Evolutionary conservation across 2,888 invertebrate species (phyloP), one percentile per base, ranked within the genome.

Genomic region (Ophonus ardosiacus): DNA sequence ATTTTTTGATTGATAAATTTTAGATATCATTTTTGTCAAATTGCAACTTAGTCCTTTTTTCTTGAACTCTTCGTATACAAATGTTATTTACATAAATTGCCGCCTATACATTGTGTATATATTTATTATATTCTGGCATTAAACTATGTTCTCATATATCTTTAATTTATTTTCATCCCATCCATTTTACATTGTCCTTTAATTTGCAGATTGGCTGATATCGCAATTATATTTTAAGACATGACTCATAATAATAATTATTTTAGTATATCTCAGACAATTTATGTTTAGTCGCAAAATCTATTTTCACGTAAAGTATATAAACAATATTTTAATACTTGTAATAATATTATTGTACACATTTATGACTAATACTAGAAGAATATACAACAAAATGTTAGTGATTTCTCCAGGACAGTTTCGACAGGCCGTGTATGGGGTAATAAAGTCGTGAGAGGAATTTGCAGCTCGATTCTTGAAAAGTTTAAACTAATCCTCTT

Each of bases 51-150:
- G 31, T 31, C 31, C 5, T 31, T 6, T 31, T 31, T 31, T 31
- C 31, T 31, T 4, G 31, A 31, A 31, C 31, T 31, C 1, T 1
- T 31, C 1, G n/a, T n/a, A 31, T 65, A n/a, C 24, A 24, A 7
- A 24, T 65, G n/a, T 65, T 18, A 18, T 65, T 65, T 18, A 18
- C 17, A 65, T 31, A 65, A 65, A 65, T 18, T 65, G 61, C n/a
- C 24, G 0, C 6, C 13, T 13, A 65, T 63, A 21, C 15, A 21
- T n/a, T 13, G 13, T 63, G 63, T 63, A 63, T 21, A 21, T 18
- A 21, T 63, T 63, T 21, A 63, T 21, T 65, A 31, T 31, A 65
- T 17, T 10, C n/a, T 13, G 43, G 10, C 43, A 51, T 51, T 51
- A 51, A 51, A 51, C 43, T 51, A 51, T 51, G 43, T 51, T 51